phyloP scores from a whole-genome alignment of 2,888 invertebrate species.

The Nomada ruficornis region DNA sequence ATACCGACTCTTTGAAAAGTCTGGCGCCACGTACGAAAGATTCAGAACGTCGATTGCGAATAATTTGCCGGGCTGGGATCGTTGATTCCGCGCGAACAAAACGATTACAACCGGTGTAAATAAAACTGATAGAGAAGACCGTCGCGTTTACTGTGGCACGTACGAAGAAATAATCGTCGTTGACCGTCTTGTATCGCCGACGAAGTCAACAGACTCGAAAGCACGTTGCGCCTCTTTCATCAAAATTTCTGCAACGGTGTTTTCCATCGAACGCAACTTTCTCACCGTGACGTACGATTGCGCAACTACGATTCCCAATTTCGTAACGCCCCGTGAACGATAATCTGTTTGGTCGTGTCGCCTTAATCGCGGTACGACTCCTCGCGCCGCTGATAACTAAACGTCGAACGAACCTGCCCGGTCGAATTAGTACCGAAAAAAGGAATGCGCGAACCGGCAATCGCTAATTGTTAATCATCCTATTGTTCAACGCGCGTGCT shows the following conservation, averaged over 20 bases:
- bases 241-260: neutral
- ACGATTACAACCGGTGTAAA: neutral
- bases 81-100: conserved; percentile 26
- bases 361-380: conserved; percentile 30
- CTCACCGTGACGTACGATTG: conserved; percentile 46
- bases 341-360: conserved; percentile 23
- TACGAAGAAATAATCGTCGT: neutral
- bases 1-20: no score
- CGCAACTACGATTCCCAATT: conserved; percentile 56
- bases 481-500: no score
- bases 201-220: conserved; percentile 5
- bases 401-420: neutral
- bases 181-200: conserved; percentile 2
- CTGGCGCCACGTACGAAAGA: neutral
- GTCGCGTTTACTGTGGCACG: conserved; percentile 5
- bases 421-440: no score
- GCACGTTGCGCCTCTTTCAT: neutral
- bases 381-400: conserved; percentile 23
- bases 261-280: conserved; percentile 8
- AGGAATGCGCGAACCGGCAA: no score
- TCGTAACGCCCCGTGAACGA: conserved; percentile 44
- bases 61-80: conserved; percentile 31
- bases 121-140: neutral
- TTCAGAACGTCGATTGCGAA: conserved; percentile 12
- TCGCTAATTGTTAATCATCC: no score